phyloP scores from a whole-genome alignment of 1,140 invertebrate genomes.

The Listronotus oregonensis region DNA sequence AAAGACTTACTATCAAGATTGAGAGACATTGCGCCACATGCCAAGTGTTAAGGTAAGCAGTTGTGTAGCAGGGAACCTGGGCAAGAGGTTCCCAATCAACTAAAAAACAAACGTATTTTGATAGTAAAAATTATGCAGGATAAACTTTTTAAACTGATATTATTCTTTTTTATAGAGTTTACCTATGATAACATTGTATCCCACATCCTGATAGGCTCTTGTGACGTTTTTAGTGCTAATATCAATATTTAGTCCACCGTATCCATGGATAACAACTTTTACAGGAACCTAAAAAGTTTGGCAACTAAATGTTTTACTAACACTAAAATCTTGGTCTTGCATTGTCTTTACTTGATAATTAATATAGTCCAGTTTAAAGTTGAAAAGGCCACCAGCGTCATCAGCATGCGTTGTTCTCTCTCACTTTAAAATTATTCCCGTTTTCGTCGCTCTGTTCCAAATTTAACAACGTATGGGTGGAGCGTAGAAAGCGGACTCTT shows the following conservation, averaged over 20 bases:
- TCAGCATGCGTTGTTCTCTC: too few relatives aligned
- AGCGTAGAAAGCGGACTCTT: too few relatives aligned
- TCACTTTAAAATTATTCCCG: too few relatives aligned
- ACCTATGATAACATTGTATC: slow-evolving; percentile 50
- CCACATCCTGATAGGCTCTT: slow-evolving; percentile 45
- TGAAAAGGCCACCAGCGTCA: too few relatives aligned
- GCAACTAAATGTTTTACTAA: too few relatives aligned
- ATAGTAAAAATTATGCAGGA: too few relatives aligned
- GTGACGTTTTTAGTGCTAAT: slow-evolving; percentile 45
- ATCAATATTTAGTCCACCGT: slow-evolving; percentile 48
- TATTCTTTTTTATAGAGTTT: slow-evolving; percentile 7
- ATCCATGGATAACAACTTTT: slow-evolving; percentile 52
- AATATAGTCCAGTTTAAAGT: too few relatives aligned
- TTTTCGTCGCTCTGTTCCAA: too few relatives aligned
- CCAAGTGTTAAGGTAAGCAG: slow-evolving; percentile 59
- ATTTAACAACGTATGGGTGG: too few relatives aligned
- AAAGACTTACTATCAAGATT: slow-evolving; percentile 53
- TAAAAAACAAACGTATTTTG: slow-evolving; percentile 33
- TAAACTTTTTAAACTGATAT: too few relatives aligned
- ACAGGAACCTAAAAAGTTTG: slow-evolving; percentile 26
- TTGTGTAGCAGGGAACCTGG: slow-evolving; percentile 58
- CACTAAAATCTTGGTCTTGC: too few relatives aligned
- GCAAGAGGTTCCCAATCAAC: slow-evolving; percentile 61
- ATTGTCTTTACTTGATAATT: too few relatives aligned
- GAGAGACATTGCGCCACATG: slow-evolving; percentile 59